Conservation (phyloP, 2,888 invertebrate species). For the Rotaria magnacalcarata region DNA sequence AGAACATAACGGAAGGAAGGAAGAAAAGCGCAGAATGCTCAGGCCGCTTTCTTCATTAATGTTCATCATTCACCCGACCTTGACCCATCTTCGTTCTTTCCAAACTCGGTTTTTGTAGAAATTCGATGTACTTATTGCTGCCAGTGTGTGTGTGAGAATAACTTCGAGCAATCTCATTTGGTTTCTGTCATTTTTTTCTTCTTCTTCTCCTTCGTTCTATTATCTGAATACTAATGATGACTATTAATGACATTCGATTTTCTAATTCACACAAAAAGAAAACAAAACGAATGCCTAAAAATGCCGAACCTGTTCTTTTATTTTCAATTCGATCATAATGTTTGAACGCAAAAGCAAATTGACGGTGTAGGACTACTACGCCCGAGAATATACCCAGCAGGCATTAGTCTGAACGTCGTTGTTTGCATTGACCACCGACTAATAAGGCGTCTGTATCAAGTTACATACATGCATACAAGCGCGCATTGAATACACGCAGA, state of each 20-base stretch:
- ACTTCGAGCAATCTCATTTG: neutral
- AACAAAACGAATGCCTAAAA: neutral
- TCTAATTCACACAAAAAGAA: neutral
- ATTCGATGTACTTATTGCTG: neutral
- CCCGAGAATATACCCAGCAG: neutral
- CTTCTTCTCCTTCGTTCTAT: neutral
- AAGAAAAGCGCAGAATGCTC: neutral
- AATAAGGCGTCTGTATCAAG: neutral
- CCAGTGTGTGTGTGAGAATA: neutral
- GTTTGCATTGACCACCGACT: neutral
- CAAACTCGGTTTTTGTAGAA: neutral
- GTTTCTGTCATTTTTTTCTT: neutral
- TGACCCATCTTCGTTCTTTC: conserved; percentile 13
- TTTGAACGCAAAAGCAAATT: neutral
- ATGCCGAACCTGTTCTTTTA: neutral
- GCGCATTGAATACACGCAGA: neutral
- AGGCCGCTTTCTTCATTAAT: neutral
- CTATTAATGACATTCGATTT: neutral
- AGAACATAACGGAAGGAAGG: neutral
- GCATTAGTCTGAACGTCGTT: neutral
- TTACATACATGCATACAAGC: neutral
- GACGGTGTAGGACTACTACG: neutral
- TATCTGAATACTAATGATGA: conserved; percentile 12
- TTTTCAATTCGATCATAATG: neutral
- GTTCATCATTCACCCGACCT: conserved; percentile 17